A percentile compares a stretch with the other conserved stretches of the same genome.
Conservation (phyloP, 2,113 vertebrate species). For the Psittacara wagleri region DNA sequence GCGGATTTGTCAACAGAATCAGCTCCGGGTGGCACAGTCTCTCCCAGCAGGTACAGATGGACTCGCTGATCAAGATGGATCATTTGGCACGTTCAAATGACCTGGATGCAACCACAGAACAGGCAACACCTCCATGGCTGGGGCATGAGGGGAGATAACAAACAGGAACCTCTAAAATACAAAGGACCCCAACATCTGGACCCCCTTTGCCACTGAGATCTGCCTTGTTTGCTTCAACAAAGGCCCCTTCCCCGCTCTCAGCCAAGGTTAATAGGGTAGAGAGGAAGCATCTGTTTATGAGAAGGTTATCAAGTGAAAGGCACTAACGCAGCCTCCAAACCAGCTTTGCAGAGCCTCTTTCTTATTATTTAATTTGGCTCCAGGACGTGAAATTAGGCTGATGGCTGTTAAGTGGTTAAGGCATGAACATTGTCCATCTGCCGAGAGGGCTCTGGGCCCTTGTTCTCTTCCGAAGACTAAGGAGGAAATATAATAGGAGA, state of each 20-base stretch:
- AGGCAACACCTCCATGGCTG: neutral
- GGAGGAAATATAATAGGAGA: constrained; percentile 70
- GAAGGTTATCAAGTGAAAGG: constrained; percentile 73
- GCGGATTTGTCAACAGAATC: constrained; percentile 38
- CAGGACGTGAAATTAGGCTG: constrained; percentile 79
- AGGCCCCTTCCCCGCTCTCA: neutral
- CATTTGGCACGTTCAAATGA: constrained; percentile 12
- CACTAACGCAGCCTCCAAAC: constrained; percentile 72
- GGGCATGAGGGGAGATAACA: rapidly evolving
- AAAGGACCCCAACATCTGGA: neutral
- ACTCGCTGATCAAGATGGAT: constrained; percentile 46
- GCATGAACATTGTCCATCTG: constrained; percentile 79
- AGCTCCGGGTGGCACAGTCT: constrained; percentile 25
- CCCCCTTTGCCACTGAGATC: neutral
- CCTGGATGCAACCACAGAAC: neutral
- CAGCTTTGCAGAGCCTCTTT: constrained; percentile 80
- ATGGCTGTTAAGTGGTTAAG: constrained; percentile 83
- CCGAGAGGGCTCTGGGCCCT: constrained; percentile 76
- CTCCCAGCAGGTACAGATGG: constrained; percentile 68
- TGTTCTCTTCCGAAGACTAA: constrained; percentile 78
- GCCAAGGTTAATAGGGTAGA: constrained; percentile 71
- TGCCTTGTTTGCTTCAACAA: neutral
- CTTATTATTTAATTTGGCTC: constrained; percentile 85
- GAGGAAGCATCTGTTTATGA: constrained; percentile 75
- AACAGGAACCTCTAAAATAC: neutral